Percentiles rank a stretch among this genome's conserved stretches.
Conservation (phyloP, 2,888 invertebrate species). For the Synanthedon tipuliformis region DNA sequence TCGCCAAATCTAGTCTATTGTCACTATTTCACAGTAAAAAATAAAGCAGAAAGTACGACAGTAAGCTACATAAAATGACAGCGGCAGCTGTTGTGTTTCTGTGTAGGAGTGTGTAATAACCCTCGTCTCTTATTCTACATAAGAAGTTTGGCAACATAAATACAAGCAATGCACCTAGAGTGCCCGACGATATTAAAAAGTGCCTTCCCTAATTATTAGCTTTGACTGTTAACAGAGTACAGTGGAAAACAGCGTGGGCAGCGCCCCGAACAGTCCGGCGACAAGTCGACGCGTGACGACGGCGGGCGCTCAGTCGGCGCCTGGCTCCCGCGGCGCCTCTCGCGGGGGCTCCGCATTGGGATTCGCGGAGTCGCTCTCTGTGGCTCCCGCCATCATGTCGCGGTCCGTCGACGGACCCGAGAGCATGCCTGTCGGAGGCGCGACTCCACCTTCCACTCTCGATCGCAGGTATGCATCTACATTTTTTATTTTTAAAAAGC, state of each 20-base stretch:
- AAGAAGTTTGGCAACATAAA: too few species aligned
- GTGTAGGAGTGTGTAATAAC: too few species aligned
- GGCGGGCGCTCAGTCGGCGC: conserved; percentile 32
- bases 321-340: conserved; percentile 61
- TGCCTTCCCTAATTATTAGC: not conserved
- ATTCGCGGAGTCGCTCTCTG: conserved; percentile 34
- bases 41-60: too few species aligned
- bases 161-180: too few species aligned
- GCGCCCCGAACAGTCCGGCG: conserved; percentile 70
- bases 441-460: conserved; percentile 11
- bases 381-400: conserved; percentile 52
- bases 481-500: too few species aligned
- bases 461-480: conserved; percentile 2
- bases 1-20: too few species aligned
- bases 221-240: conserved; percentile 25
- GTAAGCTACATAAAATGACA: too few species aligned
- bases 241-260: conserved; percentile 71
- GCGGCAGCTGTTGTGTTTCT: too few species aligned
- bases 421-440: conserved; percentile 48
- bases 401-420: conserved; percentile 72
- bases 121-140: not conserved
- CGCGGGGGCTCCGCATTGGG: conserved; percentile 62
- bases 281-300: conserved; percentile 21
- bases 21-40: too few species aligned
- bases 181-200: not conserved